Conservation (phyloP, 2,888 invertebrate species). For the Caenorhabditis afra region DNA sequence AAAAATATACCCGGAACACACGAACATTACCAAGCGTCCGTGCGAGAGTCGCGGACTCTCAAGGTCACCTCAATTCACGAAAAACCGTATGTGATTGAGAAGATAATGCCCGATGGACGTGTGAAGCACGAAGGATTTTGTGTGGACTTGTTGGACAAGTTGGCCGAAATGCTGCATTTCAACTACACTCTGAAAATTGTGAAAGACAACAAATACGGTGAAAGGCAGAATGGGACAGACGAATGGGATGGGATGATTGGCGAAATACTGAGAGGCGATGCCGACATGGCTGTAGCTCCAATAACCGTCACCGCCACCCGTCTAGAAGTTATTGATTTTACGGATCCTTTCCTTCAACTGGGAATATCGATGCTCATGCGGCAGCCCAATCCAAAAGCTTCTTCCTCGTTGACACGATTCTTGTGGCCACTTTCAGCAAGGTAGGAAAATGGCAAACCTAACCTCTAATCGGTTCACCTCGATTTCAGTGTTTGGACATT, state of each 20-base stretch:
- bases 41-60: constrained; percentile 70
- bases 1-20: constrained; percentile 71
- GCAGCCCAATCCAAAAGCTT: constrained; percentile 88
- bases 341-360: constrained; percentile 83
- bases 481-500: constrained; percentile 92
- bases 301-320: constrained; percentile 96
- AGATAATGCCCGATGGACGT: constrained; percentile 82
- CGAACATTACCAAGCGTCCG: constrained; percentile 61
- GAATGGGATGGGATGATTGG: constrained; percentile 81
- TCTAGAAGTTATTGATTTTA: constrained; percentile 85
- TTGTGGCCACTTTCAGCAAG: constrained; percentile 90
- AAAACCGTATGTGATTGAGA: constrained; percentile 81
- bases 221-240: constrained; percentile 68
- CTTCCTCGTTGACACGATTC: constrained; percentile 93
- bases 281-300: constrained; percentile 95
- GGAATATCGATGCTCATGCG: constrained; percentile 85
- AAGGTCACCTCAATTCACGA: constrained; percentile 81
- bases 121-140: constrained; percentile 86
- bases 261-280: constrained; percentile 83
- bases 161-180: constrained; percentile 72
- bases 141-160: constrained; percentile 85
- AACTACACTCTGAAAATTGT: constrained; percentile 79
- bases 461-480: background rate
- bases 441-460: constrained; percentile 18
- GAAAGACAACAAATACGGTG: constrained; percentile 80